A percentile compares a stretch with the other conserved stretches of the same genome.
Conservation (phyloP, 2,113 vertebrate genomes). For the Irena cyanogastra region DNA sequence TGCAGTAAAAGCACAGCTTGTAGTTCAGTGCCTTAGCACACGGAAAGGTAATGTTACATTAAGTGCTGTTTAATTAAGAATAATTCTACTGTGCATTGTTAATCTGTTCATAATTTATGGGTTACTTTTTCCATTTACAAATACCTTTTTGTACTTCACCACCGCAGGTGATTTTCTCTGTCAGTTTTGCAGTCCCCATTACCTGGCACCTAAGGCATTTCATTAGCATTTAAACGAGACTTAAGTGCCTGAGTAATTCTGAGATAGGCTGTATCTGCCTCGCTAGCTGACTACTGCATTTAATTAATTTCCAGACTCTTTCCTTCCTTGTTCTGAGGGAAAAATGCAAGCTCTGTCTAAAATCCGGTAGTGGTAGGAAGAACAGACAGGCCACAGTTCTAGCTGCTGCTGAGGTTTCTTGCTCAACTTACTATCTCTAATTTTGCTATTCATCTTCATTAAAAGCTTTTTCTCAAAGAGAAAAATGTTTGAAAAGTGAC, state of each 20-base stretch:
- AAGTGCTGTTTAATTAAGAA: background rate
- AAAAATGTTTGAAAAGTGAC: background rate
- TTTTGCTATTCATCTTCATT: background rate
- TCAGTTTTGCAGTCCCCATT: background rate
- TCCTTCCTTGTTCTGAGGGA: background rate
- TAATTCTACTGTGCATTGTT: background rate
- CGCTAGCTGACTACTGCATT: background rate
- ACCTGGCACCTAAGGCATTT: constrained; percentile 22
- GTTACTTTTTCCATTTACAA: background rate
- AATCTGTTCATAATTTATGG: constrained; percentile 13
- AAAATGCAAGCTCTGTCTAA: constrained; percentile 40
- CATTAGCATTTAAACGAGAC: constrained; percentile 21
- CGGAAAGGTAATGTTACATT: background rate
- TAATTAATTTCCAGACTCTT: constrained; percentile 33
- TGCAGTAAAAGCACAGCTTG: background rate
- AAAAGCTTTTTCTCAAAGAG: constrained; percentile 1
- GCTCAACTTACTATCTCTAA: background rate
- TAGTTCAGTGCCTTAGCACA: background rate
- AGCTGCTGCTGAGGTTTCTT: background rate
- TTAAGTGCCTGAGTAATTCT: constrained; percentile 1
- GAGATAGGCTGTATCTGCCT: constrained; percentile 1
- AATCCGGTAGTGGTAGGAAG: background rate
- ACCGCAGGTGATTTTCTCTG: background rate
- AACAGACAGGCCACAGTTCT: constrained; percentile 13
- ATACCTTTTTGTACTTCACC: background rate